Base-by-base conservation (phyloP, 37 sponge, comb jelly and placozoan species). In the Ephydatia muelleri region DNA sequence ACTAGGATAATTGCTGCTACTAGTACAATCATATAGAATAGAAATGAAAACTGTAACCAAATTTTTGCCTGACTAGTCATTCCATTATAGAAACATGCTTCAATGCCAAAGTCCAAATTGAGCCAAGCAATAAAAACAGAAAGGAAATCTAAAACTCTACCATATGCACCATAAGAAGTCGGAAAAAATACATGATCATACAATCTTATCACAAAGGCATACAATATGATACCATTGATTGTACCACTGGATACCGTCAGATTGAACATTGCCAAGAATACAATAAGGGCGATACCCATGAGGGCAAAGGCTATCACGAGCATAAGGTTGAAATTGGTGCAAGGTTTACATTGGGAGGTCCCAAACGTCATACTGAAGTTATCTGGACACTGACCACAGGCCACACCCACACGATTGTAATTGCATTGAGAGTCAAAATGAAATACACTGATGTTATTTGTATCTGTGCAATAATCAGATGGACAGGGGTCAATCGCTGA, bases 231-330 rank as follows among this genome's bases (percentile, higher is more conserved):
- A 0, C 82, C 72, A 68, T 66, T 88, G 48, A 88, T 76, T 27
- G 88, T 88, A 29, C 82, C 88, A 6, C 30, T 77, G 28, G 82
- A 25, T 12, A 88, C 70, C 0, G 88, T 88, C 32, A 88, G 82
- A 23, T 76, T 84, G 22, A 88, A 73, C 30, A 47, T 2, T 9
- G 76, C 48, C 14, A 88, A 77, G 12, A 88, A n/a, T 3, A 82
- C 21, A 11, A 88, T 77, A 0, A 82, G 31, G 21, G 76, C 21
- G 0, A 88, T 23, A 11, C 88, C 88, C 29, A 49, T 64, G 21
- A 67, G 5, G 26, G 49, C 77, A 68, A 66, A 70, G 9, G 77
- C 64, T 33, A 70, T 38, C 9, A 88, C 47, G 8, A 81, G 40
- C 22, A 88, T 30, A 9, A 88, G 57, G 65, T 73, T 76, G 23